Evolutionary conservation across 1,140 invertebrate species (phyloP), one percentile per base, ranked within the genome.

Genomic region (Popillia japonica): DNA sequence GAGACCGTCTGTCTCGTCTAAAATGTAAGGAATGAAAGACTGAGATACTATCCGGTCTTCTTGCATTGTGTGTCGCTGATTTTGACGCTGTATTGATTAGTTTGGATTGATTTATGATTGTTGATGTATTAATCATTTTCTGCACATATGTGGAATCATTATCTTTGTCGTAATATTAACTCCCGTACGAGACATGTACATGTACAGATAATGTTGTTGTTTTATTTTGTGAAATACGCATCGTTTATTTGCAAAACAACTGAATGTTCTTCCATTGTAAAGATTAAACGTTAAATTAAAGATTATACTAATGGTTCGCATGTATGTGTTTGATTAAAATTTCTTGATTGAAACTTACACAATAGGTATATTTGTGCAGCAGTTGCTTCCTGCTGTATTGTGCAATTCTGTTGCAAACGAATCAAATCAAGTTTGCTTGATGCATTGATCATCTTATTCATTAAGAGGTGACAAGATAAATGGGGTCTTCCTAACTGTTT

Each of bases 31-130:
- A 48, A 48, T 11, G 8, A 48, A 48, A 48, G 17, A 3, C 17
- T n/a, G 44, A 48, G 44, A 48, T 48, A 48, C n/a, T n/a, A n/a
- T 48, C 44, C 44, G 8, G 17, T 3, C 41, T n/a, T n/a, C n/a
- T n/a, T n/a, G n/a, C n/a, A n/a, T n/a, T n/a, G n/a, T n/a, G n/a
- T n/a, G n/a, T n/a, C n/a, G 41, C 8, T 11, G 3, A 11, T 14
- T 0, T 48, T 14, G 3, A 9, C 11, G 44, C 11, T 11, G 11
- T n/a, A 64, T 22, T 64, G 61, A 64, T 64, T 64, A 20, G 20
- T 11, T 27, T 27, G n/a, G 61, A 64, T 64, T 64, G 61, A 64
- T 64, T 64, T 64, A 64, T 64, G 61, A 64, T 64, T 7, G 61
- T 9, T 11, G 20, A 64, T 23, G 61, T 64, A 64, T 64, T 64